Conservation (phyloP, 2,888 invertebrate genomes). For the Drosophila vallismaia region DNA sequence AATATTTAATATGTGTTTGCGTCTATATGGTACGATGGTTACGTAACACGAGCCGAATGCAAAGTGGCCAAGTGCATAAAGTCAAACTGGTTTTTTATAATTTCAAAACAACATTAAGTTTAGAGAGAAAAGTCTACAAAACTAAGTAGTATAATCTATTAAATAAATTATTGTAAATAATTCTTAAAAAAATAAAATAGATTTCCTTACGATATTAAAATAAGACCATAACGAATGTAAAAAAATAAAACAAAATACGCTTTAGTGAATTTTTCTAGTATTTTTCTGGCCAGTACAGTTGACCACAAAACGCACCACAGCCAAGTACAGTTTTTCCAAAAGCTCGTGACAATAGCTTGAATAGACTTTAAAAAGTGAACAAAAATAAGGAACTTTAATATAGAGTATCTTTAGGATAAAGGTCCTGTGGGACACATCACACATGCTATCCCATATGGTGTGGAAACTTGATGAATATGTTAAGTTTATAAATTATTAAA, state of each 20-base stretch:
- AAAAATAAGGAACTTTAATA: background rate
- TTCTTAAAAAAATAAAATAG: background rate
- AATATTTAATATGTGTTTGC: background rate
- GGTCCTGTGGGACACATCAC: slow-evolving; percentile 21
- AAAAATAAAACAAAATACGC: background rate
- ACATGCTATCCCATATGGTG: slow-evolving; percentile 31
- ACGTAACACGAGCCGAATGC: slow-evolving; percentile 54
- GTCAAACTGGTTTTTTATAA: slow-evolving; percentile 45
- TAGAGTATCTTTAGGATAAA: background rate
- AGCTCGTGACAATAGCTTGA: background rate
- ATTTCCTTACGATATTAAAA: background rate
- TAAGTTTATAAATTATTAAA: slow-evolving; percentile 41
- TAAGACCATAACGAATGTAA: background rate
- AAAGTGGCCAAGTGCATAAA: slow-evolving; percentile 34
- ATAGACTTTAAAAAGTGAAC: background rate
- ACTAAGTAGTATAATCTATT: background rate
- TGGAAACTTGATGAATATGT: slow-evolving; percentile 21
- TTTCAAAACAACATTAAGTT: background rate
- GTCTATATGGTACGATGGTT: slow-evolving; percentile 50
- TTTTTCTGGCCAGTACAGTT: slow-evolving; percentile 15
- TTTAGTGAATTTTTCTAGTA: background rate
- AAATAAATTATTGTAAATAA: background rate
- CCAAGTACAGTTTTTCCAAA: background rate
- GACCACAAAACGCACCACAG: background rate
- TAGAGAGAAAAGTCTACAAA: background rate